phyloP scores from a whole-genome alignment of 2,888 invertebrate genomes.

The Pegoplata infirma region DNA sequence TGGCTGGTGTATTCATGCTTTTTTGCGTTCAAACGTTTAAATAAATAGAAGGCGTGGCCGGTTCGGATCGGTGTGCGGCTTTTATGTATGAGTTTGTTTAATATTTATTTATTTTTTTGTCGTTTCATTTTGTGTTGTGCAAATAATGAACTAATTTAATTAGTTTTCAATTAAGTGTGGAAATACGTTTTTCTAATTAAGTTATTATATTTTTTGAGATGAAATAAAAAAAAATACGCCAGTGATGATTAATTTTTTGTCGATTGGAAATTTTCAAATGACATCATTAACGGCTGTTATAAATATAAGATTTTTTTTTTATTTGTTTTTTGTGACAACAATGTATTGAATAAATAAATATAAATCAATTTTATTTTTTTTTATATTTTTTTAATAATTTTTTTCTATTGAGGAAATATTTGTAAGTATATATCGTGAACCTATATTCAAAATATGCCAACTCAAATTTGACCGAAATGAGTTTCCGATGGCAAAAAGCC shows the following conservation, averaged over 20 bases:
- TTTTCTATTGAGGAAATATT: not conserved
- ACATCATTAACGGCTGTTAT: conserved; percentile 43
- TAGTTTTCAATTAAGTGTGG: conserved; percentile 63
- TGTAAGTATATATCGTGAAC: no score
- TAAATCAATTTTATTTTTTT: not conserved
- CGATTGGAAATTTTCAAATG: conserved; percentile 50
- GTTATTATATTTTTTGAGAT: conserved; percentile 39
- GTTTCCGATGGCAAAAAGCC: no score
- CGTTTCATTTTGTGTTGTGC: conserved; percentile 16
- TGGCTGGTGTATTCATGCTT: not conserved
- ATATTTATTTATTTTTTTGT: conserved; percentile 13
- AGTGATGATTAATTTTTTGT: conserved; percentile 44
- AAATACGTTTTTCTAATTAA: conserved; percentile 63
- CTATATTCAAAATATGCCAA: no score
- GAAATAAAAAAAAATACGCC: not conserved
- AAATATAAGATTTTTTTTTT: not conserved
- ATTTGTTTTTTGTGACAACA: not conserved
- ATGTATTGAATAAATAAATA: not conserved
- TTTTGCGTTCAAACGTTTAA: conserved; percentile 35
- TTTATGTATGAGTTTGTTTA: conserved; percentile 8
- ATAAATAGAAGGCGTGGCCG: conserved; percentile 53
- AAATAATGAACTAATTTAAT: conserved; percentile 61
- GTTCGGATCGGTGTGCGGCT: not conserved
- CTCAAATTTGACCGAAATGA: no score
- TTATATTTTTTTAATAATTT: not conserved